These are phyloP conservation scores for Periophthalmodon schlosseri DNA, from an alignment of 2,113 vertebrate species.

Conservation along the genomic window DNA sequence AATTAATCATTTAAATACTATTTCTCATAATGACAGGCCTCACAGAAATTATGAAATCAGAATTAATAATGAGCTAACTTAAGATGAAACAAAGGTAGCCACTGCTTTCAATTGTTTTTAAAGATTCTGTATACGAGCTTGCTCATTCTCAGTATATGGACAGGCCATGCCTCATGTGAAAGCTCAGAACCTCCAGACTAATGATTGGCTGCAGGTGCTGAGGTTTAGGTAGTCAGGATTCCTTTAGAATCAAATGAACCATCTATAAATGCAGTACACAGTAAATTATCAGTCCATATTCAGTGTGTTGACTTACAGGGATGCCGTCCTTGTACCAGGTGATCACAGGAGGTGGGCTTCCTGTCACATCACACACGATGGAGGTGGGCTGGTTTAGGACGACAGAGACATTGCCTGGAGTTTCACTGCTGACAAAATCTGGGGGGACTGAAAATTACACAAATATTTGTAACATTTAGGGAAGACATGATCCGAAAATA, in stretches of 20 bases:
- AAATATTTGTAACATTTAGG: neutral
- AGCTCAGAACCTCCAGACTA: no score
- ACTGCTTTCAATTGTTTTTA: neutral
- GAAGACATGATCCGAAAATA: neutral
- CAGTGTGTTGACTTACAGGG: constrained; percentile 75
- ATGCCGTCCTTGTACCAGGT: constrained; percentile 89
- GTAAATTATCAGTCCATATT: neutral
- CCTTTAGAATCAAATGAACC: no score
- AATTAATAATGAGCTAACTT: neutral
- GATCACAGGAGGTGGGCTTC: constrained; percentile 85
- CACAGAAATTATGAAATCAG: neutral
- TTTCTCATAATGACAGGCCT: neutral
- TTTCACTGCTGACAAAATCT: constrained; percentile 82
- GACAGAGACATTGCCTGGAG: constrained; percentile 82
- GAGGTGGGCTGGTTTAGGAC: constrained; percentile 81
- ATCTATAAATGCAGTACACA: neutral
- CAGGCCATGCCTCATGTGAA: no score
- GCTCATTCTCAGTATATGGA: no score
- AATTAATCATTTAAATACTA: neutral
- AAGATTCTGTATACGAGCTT: no score
- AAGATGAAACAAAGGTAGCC: neutral
- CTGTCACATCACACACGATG: constrained; percentile 89
- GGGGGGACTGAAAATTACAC: constrained; percentile 84
- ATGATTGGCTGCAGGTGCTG: no score
- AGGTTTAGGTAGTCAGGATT: no score